Evolutionary conservation across 92 coral and sea anemone genomes (phyloP), one percentile per base, ranked within the genome.

Genomic region (Scolanthus callimorphus): DNA sequence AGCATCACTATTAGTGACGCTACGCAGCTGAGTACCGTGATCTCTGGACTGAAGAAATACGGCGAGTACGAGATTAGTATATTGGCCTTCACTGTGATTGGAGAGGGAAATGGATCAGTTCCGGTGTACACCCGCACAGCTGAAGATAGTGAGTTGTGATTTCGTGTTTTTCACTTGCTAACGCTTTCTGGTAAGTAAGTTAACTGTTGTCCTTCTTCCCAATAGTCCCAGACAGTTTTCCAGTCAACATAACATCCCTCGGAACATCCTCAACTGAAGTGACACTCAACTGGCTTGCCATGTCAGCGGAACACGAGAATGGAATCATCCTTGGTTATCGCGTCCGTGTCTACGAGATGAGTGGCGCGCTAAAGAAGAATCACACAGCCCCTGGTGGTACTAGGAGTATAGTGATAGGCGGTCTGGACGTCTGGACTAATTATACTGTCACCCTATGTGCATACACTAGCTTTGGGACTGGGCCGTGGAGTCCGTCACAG

Each of bases 81-180:
- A 38, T 45, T 69, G 56, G 91, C 89, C 3, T 82, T 78, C 34
- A 91, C 96, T 11, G 47, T 71, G 1, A 61, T 56, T 55, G 97
- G 91, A 6, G 77, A 78, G 20, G 97, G 97, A 20, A 89, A 89
- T 38, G 17, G 50, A 15, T 88, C 91, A 25, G 46, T 34, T 25
- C 71, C 80, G 24, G 64, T 91, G 20, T 28, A 28, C 28, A 60
- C 71, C 20, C 30, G 77, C 20, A 91, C 97, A 11, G 85, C 69
- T 8, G 95, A 91, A 61, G 88, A 73, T 47, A 83, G 97, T 91
- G 67, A 43, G 83, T 1, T 2, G 15, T 34, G 15, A 6, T 34
- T 34, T 34, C 43, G 15, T 34, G 6, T 34, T 6, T 34, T n/a
- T n/a, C n/a, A n/a, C n/a, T n/a, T n/a, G n/a, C n/a, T n/a, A n/a